Evolutionary conservation across 2,888 invertebrate genomes (phyloP).

Genomic region (Calameuta pallipes): DNA sequence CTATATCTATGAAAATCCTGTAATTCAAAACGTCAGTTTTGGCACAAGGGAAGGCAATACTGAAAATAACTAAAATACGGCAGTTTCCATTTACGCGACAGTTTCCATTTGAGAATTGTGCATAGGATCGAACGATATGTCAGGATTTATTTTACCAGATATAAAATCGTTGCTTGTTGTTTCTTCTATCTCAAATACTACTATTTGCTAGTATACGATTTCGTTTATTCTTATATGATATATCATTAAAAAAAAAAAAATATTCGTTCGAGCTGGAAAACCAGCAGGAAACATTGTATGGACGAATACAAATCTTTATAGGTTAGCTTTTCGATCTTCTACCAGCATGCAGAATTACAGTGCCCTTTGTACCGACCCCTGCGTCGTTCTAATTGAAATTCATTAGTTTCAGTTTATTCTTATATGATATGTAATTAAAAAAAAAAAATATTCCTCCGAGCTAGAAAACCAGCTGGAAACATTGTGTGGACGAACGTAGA

Average conservation of each 20-base stretch:
- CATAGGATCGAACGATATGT: neutral
- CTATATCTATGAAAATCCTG: neutral
- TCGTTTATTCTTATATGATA: neutral
- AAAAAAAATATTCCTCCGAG: neutral
- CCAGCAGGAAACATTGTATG: neutral
- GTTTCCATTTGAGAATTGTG: neutral
- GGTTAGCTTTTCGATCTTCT: constrained; percentile 21
- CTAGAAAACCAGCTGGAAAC: neutral
- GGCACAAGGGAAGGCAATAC: neutral
- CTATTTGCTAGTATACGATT: neutral
- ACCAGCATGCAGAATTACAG: neutral
- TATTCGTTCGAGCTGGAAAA: neutral
- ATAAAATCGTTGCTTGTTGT: neutral
- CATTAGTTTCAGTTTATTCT: too few species aligned
- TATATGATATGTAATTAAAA: neutral
- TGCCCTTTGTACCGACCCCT: neutral
- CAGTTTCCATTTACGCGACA: neutral
- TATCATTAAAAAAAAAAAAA: neutral
- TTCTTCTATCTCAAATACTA: neutral
- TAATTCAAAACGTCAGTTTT: neutral
- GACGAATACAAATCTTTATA: neutral
- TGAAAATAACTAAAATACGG: neutral
- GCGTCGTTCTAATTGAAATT: neutral
- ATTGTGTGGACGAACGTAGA: neutral
- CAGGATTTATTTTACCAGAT: neutral